These are phyloP conservation scores for Diorhabda sublineata DNA, from an alignment of 1,140 invertebrate genomes.

Conservation along the genomic window DNA sequence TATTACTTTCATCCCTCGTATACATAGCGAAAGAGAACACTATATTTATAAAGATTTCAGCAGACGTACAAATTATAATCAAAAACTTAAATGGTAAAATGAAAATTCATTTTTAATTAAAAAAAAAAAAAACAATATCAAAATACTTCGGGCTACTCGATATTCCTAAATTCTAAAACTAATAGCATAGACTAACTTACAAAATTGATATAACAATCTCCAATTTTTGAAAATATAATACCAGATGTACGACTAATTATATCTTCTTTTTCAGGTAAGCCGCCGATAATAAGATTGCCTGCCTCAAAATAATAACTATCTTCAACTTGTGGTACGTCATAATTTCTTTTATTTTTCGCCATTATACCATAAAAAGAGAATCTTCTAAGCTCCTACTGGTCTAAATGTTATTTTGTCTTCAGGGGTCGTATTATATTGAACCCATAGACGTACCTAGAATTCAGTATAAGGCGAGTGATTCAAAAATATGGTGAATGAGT, in stretches of 20 bases:
- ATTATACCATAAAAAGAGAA: slow-evolving; percentile 2
- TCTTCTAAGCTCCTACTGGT: slow-evolving; percentile 7
- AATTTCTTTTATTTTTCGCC: slow-evolving; percentile 17
- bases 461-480: background rate
- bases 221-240: slow-evolving; percentile 4
- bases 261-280: slow-evolving; percentile 16
- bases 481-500: too few species aligned
- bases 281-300: slow-evolving; percentile 1
- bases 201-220: background rate
- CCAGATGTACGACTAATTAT: background rate
- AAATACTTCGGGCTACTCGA: too few species aligned
- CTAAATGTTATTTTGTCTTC: background rate
- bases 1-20: too few species aligned
- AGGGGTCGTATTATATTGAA: slow-evolving; percentile 1
- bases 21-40: too few species aligned
- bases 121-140: too few species aligned
- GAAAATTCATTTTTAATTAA: too few species aligned
- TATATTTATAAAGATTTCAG: too few species aligned
- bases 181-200: background rate
- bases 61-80: too few species aligned
- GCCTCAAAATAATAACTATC: slow-evolving; percentile 10
- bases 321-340: slow-evolving; percentile 7
- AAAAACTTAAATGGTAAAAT: too few species aligned
- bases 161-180: background rate
- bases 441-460: background rate